Base-by-base conservation (phyloP, 2,113 vertebrate species). In the Nanorana parkeri region DNA sequence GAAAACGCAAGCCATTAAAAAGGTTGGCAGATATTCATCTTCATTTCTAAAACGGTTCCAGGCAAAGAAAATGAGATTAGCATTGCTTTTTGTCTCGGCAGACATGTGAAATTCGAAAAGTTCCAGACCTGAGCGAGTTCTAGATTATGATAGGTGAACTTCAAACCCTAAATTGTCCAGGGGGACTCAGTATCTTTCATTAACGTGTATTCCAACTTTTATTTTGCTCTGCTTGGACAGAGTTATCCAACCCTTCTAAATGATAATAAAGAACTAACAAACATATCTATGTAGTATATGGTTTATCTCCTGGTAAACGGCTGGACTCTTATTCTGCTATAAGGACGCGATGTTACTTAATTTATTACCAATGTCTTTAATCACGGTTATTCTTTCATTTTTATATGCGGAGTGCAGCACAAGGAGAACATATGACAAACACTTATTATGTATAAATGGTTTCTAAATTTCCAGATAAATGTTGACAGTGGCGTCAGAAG, bases 21-120 rank as follows among this genome's bases (percentile, higher is more conserved):
- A 61, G 26, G 51, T n/a, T 21, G 55, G 67, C 66, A 69, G 67
- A 69, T 80, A 61, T 60, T 71, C 66, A 80, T 71, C 67, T 71
- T 61, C 23, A 69, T 79, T 69, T 32, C 28, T 69, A 58, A 79
- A 79, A 68, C 29, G 56, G 32, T 79, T 69, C 54, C 78, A 80
- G 78, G 69, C 54, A 80, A 71, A 69, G 55, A 47, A 51, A 78
- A 78, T 78, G 26, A 78, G 77, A 68, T 78, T 78, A 78, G 58
- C 52, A 24, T 68, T 36, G 51, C 52, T 58, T 24, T 67, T 55
- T 78, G 29, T 36, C 8, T 19, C 21, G 66, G 47, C n/a, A 78
- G 23, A 56, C 23, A 68, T 47, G 54, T 61, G 78, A 51, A 61
- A 61, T 15, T 20, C 23, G 19, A 61, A 72, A 63, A 54, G 68